A percentile compares a stretch with the other conserved stretches of the same genome.
phyloP scores from a whole-genome alignment of 2,888 invertebrate species.

The Lithophane ornitopus region DNA sequence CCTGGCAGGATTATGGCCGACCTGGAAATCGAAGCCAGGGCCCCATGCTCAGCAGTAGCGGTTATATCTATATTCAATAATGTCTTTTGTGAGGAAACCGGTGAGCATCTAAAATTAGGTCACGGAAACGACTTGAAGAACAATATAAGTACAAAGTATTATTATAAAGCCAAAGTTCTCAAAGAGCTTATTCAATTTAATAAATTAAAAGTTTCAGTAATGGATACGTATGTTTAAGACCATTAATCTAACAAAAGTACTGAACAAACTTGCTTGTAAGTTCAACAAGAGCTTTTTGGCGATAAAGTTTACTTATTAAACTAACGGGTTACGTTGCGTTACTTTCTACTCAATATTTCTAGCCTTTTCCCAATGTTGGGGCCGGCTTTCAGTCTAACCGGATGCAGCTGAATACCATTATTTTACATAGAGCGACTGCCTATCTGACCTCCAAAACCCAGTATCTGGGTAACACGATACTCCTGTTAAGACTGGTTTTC shows the following conservation, averaged over 20 bases:
- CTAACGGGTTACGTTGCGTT: constrained; percentile 10
- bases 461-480: no score
- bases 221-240: constrained; percentile 49
- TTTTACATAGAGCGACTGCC: no score
- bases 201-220: constrained; percentile 55
- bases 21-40: background rate
- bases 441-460: no score
- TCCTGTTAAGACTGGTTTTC: no score
- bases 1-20: no score
- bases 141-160: constrained; percentile 42
- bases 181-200: constrained; percentile 42
- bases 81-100: background rate
- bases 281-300: constrained; percentile 53
- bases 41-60: background rate
- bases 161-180: constrained; percentile 3
- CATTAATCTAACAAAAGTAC: constrained; percentile 58
- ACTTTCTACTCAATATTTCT: background rate
- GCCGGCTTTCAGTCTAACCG: background rate
- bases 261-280: constrained; percentile 51
- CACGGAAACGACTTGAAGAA: constrained; percentile 27
- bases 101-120: constrained; percentile 37
- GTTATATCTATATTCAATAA: constrained; percentile 9
- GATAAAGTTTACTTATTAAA: constrained; percentile 44
- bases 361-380: background rate
- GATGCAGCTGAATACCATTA: no score